Base-by-base conservation (phyloP, 2,113 vertebrate species). In the Gallinago media region DNA sequence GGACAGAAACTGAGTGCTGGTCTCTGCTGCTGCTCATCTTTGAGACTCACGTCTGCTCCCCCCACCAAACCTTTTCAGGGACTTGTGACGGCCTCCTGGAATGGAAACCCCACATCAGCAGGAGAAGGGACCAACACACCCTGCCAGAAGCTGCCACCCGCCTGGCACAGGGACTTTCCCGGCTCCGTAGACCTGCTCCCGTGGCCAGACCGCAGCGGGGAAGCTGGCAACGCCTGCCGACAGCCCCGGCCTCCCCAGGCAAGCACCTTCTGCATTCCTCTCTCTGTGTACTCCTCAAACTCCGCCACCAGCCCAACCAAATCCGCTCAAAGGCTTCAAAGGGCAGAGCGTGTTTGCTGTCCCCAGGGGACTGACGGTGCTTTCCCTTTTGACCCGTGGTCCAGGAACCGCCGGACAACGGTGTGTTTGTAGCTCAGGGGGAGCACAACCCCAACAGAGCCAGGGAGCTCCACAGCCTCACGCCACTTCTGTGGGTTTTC, bases 31-130 rank as follows among this genome's bases (percentile, higher is more conserved):
- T 42, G 78, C 36, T 34, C 40, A 3, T 16, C 34, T 10, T 40
- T 15, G 18, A 6, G 50, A 29, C 77, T 50, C 54, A 1, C 47
- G 50, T 31, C 42, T 77, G 12, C 46, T n/a, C 15, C 7, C 13
- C 23, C 22, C n/a, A 47, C 7, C 70, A 16, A 40, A 55, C 16
- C 47, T 11, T 46, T 11, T 8, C 66, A 47, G 6, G 26, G 68
- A 0, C 11, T 5, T 9, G 46, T 12, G 63, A n/a, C 54, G 73
- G 19, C 20, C 7, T 59, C 31, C 76, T n/a, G 32, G 7, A 42
- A 4, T 2, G 31, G 55, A 16, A 34, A 18, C 3, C 13, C 9
- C 52, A 0, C 0, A 5, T 3, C 47, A 62, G n/a, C 26, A 32
- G 44, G 46, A 13, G 12, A 4, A 1, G 23, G 54, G 42, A 29